Conservation (phyloP, 30 jellyfish, hydroid and myxozoan genomes). For the Hydractinia echinata region DNA sequence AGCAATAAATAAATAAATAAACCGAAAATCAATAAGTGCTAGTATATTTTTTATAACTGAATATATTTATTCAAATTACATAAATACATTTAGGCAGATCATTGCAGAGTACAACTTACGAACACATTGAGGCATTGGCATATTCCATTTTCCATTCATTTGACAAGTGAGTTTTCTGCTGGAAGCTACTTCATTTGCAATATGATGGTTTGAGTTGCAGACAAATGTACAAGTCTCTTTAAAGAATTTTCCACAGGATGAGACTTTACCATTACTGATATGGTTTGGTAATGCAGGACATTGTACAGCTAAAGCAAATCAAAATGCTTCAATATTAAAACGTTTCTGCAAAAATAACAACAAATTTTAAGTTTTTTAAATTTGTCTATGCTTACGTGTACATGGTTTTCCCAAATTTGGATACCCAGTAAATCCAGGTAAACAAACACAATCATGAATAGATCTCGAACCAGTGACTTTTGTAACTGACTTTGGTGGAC, state of each 20-base stretch:
- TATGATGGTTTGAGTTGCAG: constrained; percentile 67
- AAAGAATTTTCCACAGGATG: constrained; percentile 67
- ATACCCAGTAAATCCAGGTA: constrained; percentile 77
- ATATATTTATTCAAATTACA: not conserved
- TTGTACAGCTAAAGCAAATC: constrained; percentile 51
- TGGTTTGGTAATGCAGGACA: constrained; percentile 64
- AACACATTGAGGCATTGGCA: constrained; percentile 59
- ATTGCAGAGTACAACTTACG: constrained; percentile 45
- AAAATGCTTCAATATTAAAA: not conserved
- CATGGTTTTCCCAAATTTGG: constrained; percentile 77
- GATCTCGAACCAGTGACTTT: constrained; percentile 52
- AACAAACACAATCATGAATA: constrained; percentile 62
- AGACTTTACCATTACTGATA: constrained; percentile 63
- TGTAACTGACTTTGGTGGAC: constrained; percentile 74
- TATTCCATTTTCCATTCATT: constrained; percentile 74
- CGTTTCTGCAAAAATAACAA: not conserved
- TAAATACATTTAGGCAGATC: not conserved
- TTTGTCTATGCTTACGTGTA: constrained; percentile 33
- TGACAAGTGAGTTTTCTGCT: constrained; percentile 51
- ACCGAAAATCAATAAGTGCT: not conserved
- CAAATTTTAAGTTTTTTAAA: not conserved
- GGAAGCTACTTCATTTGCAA: constrained; percentile 65
- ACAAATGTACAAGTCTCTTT: constrained; percentile 69
- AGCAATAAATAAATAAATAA: not conserved
- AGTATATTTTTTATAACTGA: not conserved